phyloP scores from a whole-genome alignment of 2,113 vertebrate genomes.

The Stomatorhinus ivindoensis region DNA sequence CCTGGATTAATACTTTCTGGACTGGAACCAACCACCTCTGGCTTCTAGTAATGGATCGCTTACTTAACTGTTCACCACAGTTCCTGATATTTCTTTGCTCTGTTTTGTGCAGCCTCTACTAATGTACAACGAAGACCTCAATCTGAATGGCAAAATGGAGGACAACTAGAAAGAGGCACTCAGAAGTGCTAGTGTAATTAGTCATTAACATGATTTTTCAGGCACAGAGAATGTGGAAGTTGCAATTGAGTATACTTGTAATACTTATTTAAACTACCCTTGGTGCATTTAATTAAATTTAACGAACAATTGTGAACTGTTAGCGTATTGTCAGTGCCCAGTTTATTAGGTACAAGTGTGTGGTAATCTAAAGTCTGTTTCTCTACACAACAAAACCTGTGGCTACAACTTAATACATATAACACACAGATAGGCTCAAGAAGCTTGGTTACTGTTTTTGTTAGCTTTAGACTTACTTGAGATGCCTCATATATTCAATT shows the following conservation, averaged over 20 bases:
- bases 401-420: neutral
- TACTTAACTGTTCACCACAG: neutral
- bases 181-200: neutral
- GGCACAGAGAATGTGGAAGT: neutral
- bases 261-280: neutral
- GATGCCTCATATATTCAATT: neutral
- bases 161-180: neutral
- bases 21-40: neutral
- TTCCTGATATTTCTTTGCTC: neutral
- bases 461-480: neutral
- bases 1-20: neutral
- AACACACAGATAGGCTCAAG: neutral
- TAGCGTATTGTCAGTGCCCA: neutral
- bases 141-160: neutral
- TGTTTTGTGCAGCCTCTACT: neutral
- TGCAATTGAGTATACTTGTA: neutral
- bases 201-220: neutral
- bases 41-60: neutral
- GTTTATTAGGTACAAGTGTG: neutral
- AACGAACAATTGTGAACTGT: neutral
- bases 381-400: neutral
- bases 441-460: neutral
- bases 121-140: neutral
- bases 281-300: neutral
- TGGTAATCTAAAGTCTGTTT: neutral